Conservation (phyloP, 2,797 vertebrate genomes). For the Sebastes alutus region DNA sequence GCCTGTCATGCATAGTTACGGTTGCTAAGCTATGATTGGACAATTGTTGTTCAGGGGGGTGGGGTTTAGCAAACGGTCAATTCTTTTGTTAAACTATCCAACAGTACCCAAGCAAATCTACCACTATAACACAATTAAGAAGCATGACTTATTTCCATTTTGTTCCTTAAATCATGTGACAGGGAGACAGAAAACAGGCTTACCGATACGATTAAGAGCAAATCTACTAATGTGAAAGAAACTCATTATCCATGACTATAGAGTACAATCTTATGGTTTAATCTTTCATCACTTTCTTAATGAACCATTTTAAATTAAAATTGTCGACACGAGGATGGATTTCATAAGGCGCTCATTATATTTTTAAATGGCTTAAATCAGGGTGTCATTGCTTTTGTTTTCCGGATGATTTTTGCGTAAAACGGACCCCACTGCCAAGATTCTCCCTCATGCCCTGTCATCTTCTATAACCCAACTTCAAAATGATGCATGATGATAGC, state of each 20-base stretch:
- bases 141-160: background rate
- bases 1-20: background rate
- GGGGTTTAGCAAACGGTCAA: background rate
- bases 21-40: background rate
- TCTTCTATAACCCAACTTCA: slow-evolving; percentile 4
- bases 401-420: slow-evolving; percentile 12
- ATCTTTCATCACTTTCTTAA: slow-evolving; percentile 24
- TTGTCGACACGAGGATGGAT: background rate
- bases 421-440: slow-evolving; percentile 19
- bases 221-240: slow-evolving; percentile 10
- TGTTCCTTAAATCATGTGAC: background rate
- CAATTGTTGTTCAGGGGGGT: background rate
- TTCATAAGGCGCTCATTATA: background rate
- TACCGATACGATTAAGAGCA: background rate
- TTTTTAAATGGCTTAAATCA: slow-evolving; percentile 34
- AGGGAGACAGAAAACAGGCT: background rate
- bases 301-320: slow-evolving; percentile 29
- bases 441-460: slow-evolving; percentile 11
- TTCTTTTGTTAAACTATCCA: background rate
- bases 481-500: slow-evolving; percentile 26
- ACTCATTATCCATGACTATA: slow-evolving; percentile 11
- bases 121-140: background rate
- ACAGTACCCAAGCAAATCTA: background rate
- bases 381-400: slow-evolving; percentile 33
- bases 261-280: slow-evolving; percentile 12